Base-by-base conservation (phyloP, 1,140 invertebrate genomes). In the Archegozetes longisetosus region DNA sequence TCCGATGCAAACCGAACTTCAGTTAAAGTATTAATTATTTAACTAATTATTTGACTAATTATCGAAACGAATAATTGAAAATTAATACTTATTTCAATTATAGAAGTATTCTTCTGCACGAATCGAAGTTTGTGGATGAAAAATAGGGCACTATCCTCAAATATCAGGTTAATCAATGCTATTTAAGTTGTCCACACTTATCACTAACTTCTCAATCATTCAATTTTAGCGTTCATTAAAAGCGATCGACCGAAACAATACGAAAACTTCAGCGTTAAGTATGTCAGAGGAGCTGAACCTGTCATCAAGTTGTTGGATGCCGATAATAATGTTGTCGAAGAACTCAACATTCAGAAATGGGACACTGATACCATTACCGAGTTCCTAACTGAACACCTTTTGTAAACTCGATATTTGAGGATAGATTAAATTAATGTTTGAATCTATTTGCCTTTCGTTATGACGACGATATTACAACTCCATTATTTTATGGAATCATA, bases 361-460 rank as follows among this genome's bases (percentile, higher is more conserved):
- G 86, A 95, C 71, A 96, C 91, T 4, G 91, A 97, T 69, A 86
- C 89, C 13, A 84, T 95, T 0, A 86, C 92, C 73, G 91, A 94
- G 74, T 95, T 94, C 75, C 79, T 95, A 32, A 82, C 82, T 23
- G 61, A 62, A 26, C 64, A 65, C 52, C 26, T 66, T 13, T 23
- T 28, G 12, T 53, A 53, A 28, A 53, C 22, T 13, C n/a, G n/a
- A n/a, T n/a, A 20, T 47, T 47, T 47, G 46, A 47, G n/a, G 46
- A n/a, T n/a, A n/a, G n/a, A n/a, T n/a, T n/a, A n/a, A n/a, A n/a
- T n/a, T n/a, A n/a, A n/a, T n/a, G n/a, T n/a, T n/a, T n/a, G n/a
- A n/a, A n/a, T n/a, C n/a, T n/a, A n/a, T n/a, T n/a, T n/a, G n/a
- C n/a, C n/a, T n/a, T n/a, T n/a, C n/a, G n/a, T n/a, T n/a, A n/a